A percentile compares a stretch with the other conserved stretches of the same genome.
phyloP scores from a whole-genome alignment of 2,888 invertebrate species.

The Drosophila kanekoi region DNA sequence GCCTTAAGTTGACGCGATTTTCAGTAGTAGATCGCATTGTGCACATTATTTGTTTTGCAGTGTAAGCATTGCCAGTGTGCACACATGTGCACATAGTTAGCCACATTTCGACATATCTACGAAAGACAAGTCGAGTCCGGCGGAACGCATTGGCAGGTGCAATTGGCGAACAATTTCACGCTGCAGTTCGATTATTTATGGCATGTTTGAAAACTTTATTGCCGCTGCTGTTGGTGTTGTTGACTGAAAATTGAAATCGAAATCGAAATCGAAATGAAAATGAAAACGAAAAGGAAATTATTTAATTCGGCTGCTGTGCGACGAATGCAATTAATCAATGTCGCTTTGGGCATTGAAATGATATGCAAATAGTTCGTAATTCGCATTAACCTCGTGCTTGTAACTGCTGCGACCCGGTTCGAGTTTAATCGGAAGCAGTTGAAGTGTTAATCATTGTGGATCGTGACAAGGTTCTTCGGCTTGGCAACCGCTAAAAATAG shows the following conservation, averaged over 20 bases:
- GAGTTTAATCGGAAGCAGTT: slow-evolving; percentile 59
- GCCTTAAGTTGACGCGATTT: too few relatives aligned
- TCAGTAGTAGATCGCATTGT: too few relatives aligned
- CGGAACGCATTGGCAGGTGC: slow-evolving; percentile 68
- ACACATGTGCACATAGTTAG: slow-evolving; percentile 10
- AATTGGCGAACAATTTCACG: slow-evolving; percentile 70
- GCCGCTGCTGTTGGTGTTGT: slow-evolving; percentile 14
- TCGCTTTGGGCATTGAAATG: slow-evolving; percentile 4
- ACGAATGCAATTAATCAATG: slow-evolving; percentile 27
- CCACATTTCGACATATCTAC: slow-evolving; percentile 21
- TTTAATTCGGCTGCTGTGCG: slow-evolving; percentile 12
- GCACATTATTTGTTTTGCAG: slow-evolving; percentile 3
- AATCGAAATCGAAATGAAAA: slow-evolving; percentile 15
- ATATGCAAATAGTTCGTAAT: slow-evolving; percentile 14
- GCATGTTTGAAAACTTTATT: slow-evolving; percentile 48
- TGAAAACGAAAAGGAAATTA: background rate
- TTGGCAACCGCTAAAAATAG: slow-evolving; percentile 41
- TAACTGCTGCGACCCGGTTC: slow-evolving; percentile 11
- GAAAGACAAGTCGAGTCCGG: slow-evolving; percentile 20
- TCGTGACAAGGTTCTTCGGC: slow-evolving; percentile 33
- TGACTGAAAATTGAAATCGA: slow-evolving; percentile 23
- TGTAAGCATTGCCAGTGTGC: slow-evolving; percentile 18
- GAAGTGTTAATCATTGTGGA: slow-evolving; percentile 56
- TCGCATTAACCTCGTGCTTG: slow-evolving; percentile 23
- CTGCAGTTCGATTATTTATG: slow-evolving; percentile 61